A percentile compares a stretch with the other conserved stretches of the same genome.
Evolutionary conservation across 2,113 vertebrate genomes (phyloP).

Genomic region (Pan troglodytes): NHGRI_mPanTro3-v2.1_pri NC_072411.2:60491501-60492000

Average conservation of each 20-base stretch:
- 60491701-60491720: constrained; percentile 1
- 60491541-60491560: not conserved
- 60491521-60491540: not conserved
- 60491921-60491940: too few species aligned
- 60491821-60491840: too few species aligned
- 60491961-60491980: too few species aligned
- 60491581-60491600: not conserved
- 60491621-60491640: not conserved
- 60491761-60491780: too few species aligned
- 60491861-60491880: too few species aligned
- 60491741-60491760: not conserved
- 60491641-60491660: not conserved
- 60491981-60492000: too few species aligned
- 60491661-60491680: not conserved
- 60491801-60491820: too few species aligned
- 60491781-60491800: too few species aligned
- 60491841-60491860: too few species aligned
- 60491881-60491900: too few species aligned
- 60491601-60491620: not conserved
- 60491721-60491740: constrained; percentile 23
- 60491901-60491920: too few species aligned
- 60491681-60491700: not conserved
- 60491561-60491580: not conserved
- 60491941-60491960: too few species aligned
- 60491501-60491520: not conserved